Conservation (phyloP, 2,797 vertebrate species). For the Hirundo rustica region DNA sequence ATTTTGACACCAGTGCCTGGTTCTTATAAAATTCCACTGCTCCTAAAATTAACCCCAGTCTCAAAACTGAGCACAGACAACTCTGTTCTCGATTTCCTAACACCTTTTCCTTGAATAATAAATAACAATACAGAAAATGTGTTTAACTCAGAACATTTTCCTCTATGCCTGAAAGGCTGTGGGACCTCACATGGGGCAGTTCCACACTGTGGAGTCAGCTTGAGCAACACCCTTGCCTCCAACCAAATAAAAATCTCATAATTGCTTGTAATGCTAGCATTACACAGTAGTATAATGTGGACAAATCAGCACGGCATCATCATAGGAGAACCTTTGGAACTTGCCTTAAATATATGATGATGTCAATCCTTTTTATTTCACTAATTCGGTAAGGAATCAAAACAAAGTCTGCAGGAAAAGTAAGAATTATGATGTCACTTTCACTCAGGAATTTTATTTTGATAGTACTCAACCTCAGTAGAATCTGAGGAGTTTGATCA, state of each 20-base stretch:
- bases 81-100: background rate
- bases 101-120: conserved; percentile 4
- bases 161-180: background rate
- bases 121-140: background rate
- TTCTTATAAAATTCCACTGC: conserved; percentile 4
- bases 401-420: background rate
- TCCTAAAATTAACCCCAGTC: conserved; percentile 22
- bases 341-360: background rate
- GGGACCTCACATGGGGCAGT: background rate
- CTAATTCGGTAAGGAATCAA: background rate
- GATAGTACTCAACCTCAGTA: background rate
- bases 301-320: background rate
- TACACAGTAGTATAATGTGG: background rate
- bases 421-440: background rate
- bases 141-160: background rate
- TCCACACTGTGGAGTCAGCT: background rate
- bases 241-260: conserved; percentile 14
- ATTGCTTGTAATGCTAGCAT: conserved; percentile 10
- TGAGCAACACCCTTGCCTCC: background rate
- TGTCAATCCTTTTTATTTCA: background rate
- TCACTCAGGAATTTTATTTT: background rate
- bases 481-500: background rate
- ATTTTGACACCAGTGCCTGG: conserved; percentile 22
- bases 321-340: background rate
- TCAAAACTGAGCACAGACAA: background rate